phyloP scores from a whole-genome alignment of 2,888 invertebrate genomes.

The Apamea sordens region DNA sequence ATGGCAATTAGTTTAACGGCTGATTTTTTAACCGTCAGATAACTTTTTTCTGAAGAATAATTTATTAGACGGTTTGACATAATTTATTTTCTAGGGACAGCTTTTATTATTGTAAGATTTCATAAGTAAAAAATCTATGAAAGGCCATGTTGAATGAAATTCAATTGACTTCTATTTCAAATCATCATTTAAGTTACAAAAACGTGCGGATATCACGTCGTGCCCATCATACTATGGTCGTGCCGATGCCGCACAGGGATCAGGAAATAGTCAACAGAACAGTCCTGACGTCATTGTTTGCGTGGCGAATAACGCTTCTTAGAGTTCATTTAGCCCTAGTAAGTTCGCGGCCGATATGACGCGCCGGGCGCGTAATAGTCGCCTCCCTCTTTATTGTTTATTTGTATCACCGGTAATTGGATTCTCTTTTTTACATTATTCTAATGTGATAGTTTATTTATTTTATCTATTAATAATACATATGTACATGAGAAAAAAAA shows the following conservation, averaged over 20 bases:
- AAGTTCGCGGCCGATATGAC: slow-evolving; percentile 85
- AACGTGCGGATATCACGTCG: not conserved
- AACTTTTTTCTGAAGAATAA: not conserved
- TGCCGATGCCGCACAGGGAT: not conserved
- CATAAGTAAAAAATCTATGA: not conserved
- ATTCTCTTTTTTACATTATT: not conserved
- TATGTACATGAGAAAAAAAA: no score
- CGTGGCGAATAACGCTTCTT: slow-evolving; percentile 47
- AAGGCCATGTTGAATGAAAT: not conserved
- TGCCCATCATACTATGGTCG: not conserved
- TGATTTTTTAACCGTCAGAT: not conserved
- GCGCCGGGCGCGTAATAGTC: slow-evolving; percentile 71
- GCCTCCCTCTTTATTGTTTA: slow-evolving; percentile 34
- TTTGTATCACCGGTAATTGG: not conserved
- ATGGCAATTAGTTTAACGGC: not conserved
- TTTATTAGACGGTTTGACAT: not conserved
- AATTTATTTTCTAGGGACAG: not conserved
- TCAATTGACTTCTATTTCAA: not conserved
- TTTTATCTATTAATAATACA: no score
- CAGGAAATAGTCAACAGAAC: not conserved
- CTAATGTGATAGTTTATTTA: no score
- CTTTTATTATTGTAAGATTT: not conserved
- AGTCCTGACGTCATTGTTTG: slow-evolving; percentile 26
- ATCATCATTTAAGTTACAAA: not conserved
- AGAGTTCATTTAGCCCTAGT: slow-evolving; percentile 74